Evolutionary conservation across 2,113 vertebrate genomes (phyloP).

Genomic region (Misgurnus mizolepis): DNA sequence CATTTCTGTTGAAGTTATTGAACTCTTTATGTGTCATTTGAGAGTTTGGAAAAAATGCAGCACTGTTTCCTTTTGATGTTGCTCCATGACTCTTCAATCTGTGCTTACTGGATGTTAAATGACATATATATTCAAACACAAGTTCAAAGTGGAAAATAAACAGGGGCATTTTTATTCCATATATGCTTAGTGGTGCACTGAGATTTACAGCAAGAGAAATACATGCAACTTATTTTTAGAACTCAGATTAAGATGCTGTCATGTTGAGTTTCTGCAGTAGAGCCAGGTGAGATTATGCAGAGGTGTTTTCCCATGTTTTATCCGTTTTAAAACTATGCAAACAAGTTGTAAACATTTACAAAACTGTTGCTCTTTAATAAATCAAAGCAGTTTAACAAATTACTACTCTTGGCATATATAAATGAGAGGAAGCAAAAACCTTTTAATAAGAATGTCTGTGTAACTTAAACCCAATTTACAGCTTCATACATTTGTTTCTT

Average conservation of each 20-base stretch:
- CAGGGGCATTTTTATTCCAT: neutral
- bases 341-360: neutral
- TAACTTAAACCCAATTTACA: neutral
- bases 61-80: conserved; percentile 50
- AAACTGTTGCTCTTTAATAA: neutral
- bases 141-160: neutral
- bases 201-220: neutral
- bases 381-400: neutral
- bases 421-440: neutral
- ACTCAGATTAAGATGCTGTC: neutral
- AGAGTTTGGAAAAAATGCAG: conserved; percentile 42
- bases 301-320: neutral
- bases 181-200: neutral
- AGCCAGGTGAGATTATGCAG: neutral
- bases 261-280: neutral
- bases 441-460: too few species aligned
- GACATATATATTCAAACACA: neutral
- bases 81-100: conserved; percentile 43
- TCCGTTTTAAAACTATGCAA: neutral
- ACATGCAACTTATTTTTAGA: neutral
- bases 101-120: neutral
- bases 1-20: conserved; percentile 25
- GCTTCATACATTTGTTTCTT: neutral
- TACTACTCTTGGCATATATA: neutral
- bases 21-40: conserved; percentile 56